Evolutionary conservation across 2,888 invertebrate species (phyloP), one percentile per base, ranked within the genome.

Genomic region (Hypselothyrea guttata): DNA sequence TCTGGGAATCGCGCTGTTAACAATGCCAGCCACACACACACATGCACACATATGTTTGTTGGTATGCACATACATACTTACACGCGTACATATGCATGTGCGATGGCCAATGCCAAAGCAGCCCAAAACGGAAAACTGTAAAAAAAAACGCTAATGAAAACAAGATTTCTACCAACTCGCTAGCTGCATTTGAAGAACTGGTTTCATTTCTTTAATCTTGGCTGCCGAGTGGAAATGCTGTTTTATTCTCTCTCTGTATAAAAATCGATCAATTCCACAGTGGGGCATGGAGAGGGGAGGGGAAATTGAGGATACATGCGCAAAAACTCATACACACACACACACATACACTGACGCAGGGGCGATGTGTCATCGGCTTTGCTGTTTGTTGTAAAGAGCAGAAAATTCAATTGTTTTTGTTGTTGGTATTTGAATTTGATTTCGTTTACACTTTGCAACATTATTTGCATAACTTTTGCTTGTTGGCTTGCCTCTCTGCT

Each of bases 301-400:
- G 71, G 61, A 61, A 42, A 42, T 31, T 28, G 40, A 81, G 54
- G 68, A 83, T 62, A 76, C 81, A 81, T 81, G 79, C 84, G 77
- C 77, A 71, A 79, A 83, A 73, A 51, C 41, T 64, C 55, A 57
- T 37, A 71, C 52, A 42, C 46, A 59, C 34, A 37, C 38, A 47
- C 53, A 51, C 61, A 55, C 7, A 59, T 28, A 51, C 58, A 67
- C 33, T 68, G 56, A 54, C 54, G 60, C 65, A 75, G 45, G 48
- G 55, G 48, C 71, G 84, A 86, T 84, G 84, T 84, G 84, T 84
- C 84, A 84, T 84, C 86, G 65, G 53, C 66, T 48, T 66, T 57
- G 60, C 71, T 71, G 66, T 68, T 76, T 82, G 78, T 70, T 22
- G 22, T 5, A 22, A 22, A 69, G 53, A n/a, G n/a, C n/a, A n/a